phyloP scores from a whole-genome alignment of 2,113 vertebrate genomes.

The Forbesichthys papilliferus region DNA sequence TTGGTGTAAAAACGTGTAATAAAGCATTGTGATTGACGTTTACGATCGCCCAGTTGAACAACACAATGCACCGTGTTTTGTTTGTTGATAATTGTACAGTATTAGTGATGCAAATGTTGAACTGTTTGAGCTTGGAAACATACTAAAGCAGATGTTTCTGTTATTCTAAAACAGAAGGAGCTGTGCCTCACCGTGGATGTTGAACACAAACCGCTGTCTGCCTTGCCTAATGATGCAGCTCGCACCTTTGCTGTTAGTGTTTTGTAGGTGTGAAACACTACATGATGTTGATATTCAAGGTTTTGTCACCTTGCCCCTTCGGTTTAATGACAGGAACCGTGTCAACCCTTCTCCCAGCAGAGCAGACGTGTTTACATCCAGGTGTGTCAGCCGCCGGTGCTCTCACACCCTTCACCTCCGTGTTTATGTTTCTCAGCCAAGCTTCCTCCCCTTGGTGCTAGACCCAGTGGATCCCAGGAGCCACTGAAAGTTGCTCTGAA shows the following conservation, averaged over 20 bases:
- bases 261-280: constrained; percentile 40
- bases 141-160: background rate
- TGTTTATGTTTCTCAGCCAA: constrained; percentile 50
- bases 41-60: background rate
- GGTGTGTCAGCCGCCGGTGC: constrained; percentile 56
- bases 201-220: constrained; percentile 4
- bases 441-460: constrained; percentile 25
- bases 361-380: constrained; percentile 48
- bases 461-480: constrained; percentile 1
- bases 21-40: background rate
- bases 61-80: background rate
- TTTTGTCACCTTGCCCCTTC: constrained; percentile 44
- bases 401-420: constrained; percentile 52
- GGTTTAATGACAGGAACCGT: constrained; percentile 45
- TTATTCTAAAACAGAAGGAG: background rate
- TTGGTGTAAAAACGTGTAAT: background rate
- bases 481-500: constrained; percentile 16
- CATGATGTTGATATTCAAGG: constrained; percentile 45
- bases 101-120: background rate
- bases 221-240: constrained; percentile 39
- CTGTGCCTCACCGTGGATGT: background rate
- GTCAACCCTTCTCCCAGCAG: constrained; percentile 18
- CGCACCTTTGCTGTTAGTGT: constrained; percentile 12
- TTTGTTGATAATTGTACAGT: background rate
- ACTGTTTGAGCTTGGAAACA: background rate